These are phyloP conservation scores for Chrysolina americana DNA, from an alignment of 2,888 invertebrate genomes.

Conservation along the genomic window DNA sequence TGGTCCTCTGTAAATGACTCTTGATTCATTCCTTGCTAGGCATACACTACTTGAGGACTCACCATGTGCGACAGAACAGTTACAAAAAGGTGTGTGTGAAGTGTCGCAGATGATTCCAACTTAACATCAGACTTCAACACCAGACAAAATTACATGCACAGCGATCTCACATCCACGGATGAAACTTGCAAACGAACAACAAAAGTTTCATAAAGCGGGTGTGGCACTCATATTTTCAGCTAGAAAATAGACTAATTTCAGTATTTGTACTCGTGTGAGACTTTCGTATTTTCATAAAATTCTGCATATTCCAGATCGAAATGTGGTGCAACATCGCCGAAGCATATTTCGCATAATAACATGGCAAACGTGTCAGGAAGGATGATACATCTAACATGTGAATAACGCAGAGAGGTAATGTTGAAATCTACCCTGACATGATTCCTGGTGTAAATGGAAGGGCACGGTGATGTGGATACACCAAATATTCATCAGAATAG, in stretches of 20 bases:
- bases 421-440: not conserved
- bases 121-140: no score
- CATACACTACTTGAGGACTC: no score
- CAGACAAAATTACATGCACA: no score
- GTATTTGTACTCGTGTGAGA: conserved; percentile 25
- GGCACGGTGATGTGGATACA: not conserved
- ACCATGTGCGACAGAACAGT: no score
- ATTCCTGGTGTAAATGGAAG: not conserved
- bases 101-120: no score
- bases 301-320: conserved; percentile 11
- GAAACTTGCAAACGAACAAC: conserved; percentile 2
- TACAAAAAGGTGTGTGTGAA: no score
- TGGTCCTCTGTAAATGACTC: no score
- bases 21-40: no score
- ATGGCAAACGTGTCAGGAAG: conserved; percentile 15
- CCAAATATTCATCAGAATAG: no score
- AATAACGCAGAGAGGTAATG: not conserved
- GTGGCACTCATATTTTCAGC: conserved; percentile 10
- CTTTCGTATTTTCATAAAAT: conserved; percentile 34
- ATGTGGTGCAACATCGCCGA: conserved; percentile 25
- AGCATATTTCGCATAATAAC: conserved; percentile 21
- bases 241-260: conserved; percentile 29
- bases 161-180: not conserved
- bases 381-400: not conserved
- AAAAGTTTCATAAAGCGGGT: conserved; percentile 1